Percentiles rank a stretch among this genome's conserved stretches.
These are phyloP conservation scores for Epizoanthus ramosus DNA, from an alignment of 92 coral and sea anemone genomes.

Conservation along the genomic window DNA sequence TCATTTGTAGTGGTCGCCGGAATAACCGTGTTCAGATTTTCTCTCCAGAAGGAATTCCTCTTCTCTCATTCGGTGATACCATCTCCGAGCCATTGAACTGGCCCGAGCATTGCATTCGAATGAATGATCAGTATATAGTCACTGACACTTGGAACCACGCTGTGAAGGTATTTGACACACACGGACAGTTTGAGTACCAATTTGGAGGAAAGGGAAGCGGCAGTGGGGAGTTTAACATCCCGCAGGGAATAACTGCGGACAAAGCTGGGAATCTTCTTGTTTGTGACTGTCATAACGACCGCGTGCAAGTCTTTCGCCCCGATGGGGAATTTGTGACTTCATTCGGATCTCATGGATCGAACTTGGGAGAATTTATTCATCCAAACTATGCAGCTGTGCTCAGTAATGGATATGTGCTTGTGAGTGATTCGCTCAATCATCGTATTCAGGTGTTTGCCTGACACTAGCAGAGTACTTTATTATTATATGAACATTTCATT, in stretches of 20 bases:
- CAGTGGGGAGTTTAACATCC: conserved; percentile 37
- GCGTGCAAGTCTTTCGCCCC: conserved; percentile 49
- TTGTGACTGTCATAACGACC: conserved; percentile 40
- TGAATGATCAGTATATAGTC: conserved; percentile 44
- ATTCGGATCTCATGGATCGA: conserved; percentile 45
- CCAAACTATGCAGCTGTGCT: conserved; percentile 49
- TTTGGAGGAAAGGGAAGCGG: conserved; percentile 40
- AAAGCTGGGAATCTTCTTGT: conserved; percentile 50
- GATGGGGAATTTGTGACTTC: conserved; percentile 36
- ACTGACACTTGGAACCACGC: conserved; percentile 31
- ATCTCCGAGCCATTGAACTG: not conserved
- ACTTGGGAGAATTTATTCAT: conserved; percentile 43
- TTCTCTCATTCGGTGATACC: conserved; percentile 35
- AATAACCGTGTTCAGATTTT: conserved; percentile 51
- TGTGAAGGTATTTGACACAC: conserved; percentile 16
- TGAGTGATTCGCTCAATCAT: conserved; percentile 50
- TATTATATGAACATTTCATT: too few relatives aligned
- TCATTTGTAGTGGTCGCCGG: conserved; percentile 31
- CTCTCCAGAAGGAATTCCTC: conserved; percentile 31
- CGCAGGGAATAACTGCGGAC: conserved; percentile 49
- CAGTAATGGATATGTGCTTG: conserved; percentile 51
- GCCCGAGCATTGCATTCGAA: conserved; percentile 45
- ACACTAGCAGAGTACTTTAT: too few relatives aligned
- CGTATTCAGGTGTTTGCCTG: conserved; percentile 50
- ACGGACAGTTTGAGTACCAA: conserved; percentile 30